Evolutionary conservation across 2,113 vertebrate genomes (phyloP), one percentile per base, ranked within the genome.

Genomic region (Aptenodytes patagonicus): DNA sequence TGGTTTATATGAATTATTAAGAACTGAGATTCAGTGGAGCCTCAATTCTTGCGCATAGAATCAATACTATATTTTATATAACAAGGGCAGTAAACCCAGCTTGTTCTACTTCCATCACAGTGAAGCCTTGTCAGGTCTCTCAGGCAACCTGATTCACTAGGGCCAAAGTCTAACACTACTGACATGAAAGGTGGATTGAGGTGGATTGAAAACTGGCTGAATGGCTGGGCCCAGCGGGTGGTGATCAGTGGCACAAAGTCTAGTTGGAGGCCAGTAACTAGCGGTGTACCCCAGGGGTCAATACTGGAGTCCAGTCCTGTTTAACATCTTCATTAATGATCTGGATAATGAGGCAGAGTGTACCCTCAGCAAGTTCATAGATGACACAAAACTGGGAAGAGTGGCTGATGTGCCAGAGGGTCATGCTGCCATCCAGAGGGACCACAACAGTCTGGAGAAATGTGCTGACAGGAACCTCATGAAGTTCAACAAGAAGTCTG

Each of bases 1-100:
- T 86, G 79, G 64, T 90, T 93, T 93, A 89, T 97, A 97, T 96
- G 80, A 97, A 97, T 97, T 97, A 97, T 97, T 97, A 92, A 97
- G 88, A 78, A 89, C 88, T 29, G 55, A 94, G 94, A 95, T 94
- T 94, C 92, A 93, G 85, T 64, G 68, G 7, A 94, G 92, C 72
- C 83, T 95, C 93, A 96, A 7, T 68, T 94, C 87, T 83, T 64
- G 72, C 93, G 72, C 83, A 83, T 3, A 66, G 90, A 96, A 97
- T 97, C 97, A 87, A 97, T 97, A 97, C 55, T 89, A 6, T 81
- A 93, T 96, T 95, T 97, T 95, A 96, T 97, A 83, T 93, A 96
- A 93, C 92, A 87, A 71, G 83, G n/a, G 76, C 92, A 94, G 42
- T 66, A 97, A 88, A 81, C 22, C 83, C 83, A 89, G 47, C 60